Base-by-base conservation (phyloP, 1,140 invertebrate species). In the Laupala kohalensis region DNA sequence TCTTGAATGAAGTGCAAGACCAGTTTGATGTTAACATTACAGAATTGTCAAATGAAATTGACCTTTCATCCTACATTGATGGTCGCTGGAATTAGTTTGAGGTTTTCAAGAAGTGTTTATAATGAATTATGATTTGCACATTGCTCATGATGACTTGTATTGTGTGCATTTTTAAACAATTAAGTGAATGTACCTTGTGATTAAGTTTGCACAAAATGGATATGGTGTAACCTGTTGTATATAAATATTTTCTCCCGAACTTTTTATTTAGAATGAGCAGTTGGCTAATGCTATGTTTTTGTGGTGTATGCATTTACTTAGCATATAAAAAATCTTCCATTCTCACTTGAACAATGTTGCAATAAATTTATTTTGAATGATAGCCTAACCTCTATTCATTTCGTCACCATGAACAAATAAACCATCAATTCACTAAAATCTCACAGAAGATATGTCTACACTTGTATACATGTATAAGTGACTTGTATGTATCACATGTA, bases 21-120 rank as follows among this genome's bases (percentile, higher is more conserved):
- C 85, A 97, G 77, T 99, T 99, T 83, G 97, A 99, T 84, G 97
- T 99, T 29, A 98, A 96, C 80, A 98, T 99, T 76, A 95, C 95
- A 0, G 95, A 98, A 82, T 84, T 99, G 77, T 97, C 97, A 0
- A 96, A 98, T 81, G 95, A 98, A 85, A 98, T 99, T 80, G 96
- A 99, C 83, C 86, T 98, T 64, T 94, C 94, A 67, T 95, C 95
- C 64, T 99, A 99, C 80, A 98, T 72, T 72, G 71, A 72, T 68
- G 71, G 71, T 12, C 71, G 71, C 28, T 72, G 68, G 68, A 24
- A 67, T 13, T 53, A 15, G 30, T 37, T n/a, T n/a, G n/a, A 19
- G 9, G n/a, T 53, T 53, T 53, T 53, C 9, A 53, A 53, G 37
- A 53, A 53, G 9, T 53, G 19, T 2, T 53, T 53, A n/a, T 53